Conservation (phyloP, 2,888 invertebrate genomes). For the Zele albiditarsus region DNA sequence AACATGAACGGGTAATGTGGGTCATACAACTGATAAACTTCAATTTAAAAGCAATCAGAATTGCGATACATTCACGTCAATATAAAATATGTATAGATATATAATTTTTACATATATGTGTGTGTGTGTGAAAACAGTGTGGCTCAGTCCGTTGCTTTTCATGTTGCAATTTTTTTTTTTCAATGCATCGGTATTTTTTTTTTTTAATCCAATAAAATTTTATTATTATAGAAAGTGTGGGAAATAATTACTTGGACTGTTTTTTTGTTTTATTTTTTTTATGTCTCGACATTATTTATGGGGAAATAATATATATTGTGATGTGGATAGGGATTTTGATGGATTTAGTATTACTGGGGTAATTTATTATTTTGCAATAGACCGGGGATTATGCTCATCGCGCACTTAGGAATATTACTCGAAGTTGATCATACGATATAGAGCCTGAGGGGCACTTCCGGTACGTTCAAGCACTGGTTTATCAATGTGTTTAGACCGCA, state of each 20-base stretch:
- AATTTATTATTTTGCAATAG: background rate
- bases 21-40: slow-evolving; percentile 50
- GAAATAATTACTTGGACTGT: background rate
- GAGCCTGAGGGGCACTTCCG: slow-evolving; percentile 13
- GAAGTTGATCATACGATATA: background rate
- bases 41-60: slow-evolving; percentile 56
- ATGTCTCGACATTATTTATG: too few relatives aligned
- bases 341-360: too few relatives aligned
- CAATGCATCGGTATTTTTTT: slow-evolving; percentile 20
- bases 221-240: background rate
- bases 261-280: background rate
- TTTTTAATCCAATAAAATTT: slow-evolving; percentile 31
- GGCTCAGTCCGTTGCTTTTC: slow-evolving; percentile 1
- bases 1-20: too few relatives aligned
- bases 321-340: background rate
- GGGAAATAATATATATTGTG: background rate
- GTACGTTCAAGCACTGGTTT: slow-evolving; percentile 20
- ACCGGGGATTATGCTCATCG: background rate
- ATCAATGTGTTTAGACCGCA: slow-evolving; percentile 36
- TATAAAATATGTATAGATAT: slow-evolving; percentile 17
- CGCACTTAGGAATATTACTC: background rate
- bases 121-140: background rate
- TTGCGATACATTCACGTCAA: slow-evolving; percentile 7
- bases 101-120: background rate
- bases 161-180: slow-evolving; percentile 31